phyloP scores from a whole-genome alignment of 2,113 vertebrate genomes.

The Anarhynchus alexandrinus region DNA sequence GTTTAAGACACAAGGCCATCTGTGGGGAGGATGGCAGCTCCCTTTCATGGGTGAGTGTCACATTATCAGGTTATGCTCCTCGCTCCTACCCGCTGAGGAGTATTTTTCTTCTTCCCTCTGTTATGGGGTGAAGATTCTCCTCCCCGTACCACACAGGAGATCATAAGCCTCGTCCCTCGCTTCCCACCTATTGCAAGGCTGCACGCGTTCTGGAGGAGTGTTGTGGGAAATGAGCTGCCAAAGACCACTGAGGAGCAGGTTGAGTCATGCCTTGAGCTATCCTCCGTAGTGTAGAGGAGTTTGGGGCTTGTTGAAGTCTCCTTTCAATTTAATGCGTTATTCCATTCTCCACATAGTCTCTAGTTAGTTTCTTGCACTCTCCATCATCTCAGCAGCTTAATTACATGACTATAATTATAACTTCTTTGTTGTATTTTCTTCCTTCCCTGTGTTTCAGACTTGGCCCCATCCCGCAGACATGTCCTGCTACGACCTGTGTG shows the following conservation, averaged over 20 bases:
- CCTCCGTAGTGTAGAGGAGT: accelerated
- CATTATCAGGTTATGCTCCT: neutral
- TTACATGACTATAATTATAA: neutral
- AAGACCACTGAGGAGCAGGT: neutral
- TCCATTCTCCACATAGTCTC: neutral
- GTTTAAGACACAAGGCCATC: neutral
- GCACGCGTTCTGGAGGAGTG: accelerated
- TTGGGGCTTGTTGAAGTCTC: neutral
- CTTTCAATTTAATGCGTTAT: neutral
- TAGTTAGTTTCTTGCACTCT: neutral
- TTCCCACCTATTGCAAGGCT: neutral
- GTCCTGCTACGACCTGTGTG: conserved; percentile 9
- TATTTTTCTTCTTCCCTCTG: neutral
- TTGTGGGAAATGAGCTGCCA: neutral
- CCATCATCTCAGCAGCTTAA: too few species aligned
- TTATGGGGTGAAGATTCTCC: neutral
- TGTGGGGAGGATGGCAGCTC: too few species aligned
- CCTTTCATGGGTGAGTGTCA: neutral
- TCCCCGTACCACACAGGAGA: accelerated
- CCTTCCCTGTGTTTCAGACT: neutral
- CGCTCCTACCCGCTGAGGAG: neutral
- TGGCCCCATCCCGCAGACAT: neutral
- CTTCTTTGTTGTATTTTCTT: neutral
- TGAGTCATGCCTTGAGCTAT: neutral
- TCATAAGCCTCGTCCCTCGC: neutral